phyloP scores from a whole-genome alignment of 2,888 invertebrate genomes.

The Drosophila limbata region DNA sequence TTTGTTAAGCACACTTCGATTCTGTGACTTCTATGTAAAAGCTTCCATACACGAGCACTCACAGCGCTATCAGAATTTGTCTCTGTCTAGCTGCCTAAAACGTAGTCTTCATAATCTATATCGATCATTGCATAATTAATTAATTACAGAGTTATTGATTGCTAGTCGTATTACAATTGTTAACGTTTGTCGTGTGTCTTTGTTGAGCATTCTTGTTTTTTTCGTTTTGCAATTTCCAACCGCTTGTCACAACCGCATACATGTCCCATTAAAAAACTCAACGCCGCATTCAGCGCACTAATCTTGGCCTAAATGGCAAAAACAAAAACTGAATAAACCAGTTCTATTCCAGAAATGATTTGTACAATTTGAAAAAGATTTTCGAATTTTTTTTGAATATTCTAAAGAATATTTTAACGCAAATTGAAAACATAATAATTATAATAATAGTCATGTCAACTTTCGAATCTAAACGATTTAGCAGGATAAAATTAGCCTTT shows the following conservation, averaged over 20 bases:
- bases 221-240: slow-evolving; percentile 69
- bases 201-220: slow-evolving; percentile 52
- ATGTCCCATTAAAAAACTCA: slow-evolving; percentile 2
- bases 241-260: slow-evolving; percentile 57
- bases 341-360: too few species aligned
- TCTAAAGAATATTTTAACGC: too few species aligned
- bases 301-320: neutral
- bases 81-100: slow-evolving; percentile 16
- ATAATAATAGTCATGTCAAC: too few species aligned
- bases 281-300: neutral
- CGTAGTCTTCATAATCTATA: slow-evolving; percentile 7
- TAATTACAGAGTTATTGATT: slow-evolving; percentile 33
- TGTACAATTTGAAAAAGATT: too few species aligned
- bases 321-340: too few species aligned
- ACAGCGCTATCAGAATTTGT: slow-evolving; percentile 38
- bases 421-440: too few species aligned
- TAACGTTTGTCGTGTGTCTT: slow-evolving; percentile 36
- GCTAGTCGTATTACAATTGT: slow-evolving; percentile 5
- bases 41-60: slow-evolving; percentile 58
- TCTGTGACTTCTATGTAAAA: slow-evolving; percentile 50
- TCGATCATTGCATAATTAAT: slow-evolving; percentile 18
- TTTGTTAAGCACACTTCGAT: slow-evolving; percentile 50
- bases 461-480: too few species aligned
- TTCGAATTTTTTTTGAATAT: too few species aligned
- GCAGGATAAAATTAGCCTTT: too few species aligned